Evolutionary conservation across 2,113 vertebrate species (phyloP), one percentile per base, ranked within the genome.

Genomic region (Cathartes aura): DNA sequence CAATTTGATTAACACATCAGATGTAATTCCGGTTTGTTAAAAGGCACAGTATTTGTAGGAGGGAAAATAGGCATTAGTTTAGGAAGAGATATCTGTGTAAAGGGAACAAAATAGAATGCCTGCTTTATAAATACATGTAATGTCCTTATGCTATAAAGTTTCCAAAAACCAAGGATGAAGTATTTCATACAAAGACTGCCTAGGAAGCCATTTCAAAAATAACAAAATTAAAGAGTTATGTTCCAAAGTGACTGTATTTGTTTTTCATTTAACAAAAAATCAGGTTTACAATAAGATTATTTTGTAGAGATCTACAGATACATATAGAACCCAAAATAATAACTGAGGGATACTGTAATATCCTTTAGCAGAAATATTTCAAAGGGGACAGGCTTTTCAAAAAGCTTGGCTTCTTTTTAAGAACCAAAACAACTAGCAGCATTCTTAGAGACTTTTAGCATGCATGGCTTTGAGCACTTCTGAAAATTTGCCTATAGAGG

Each of bases 401-500:
- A 97, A 82, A 79, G 11, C 56, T 94, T 95, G 87, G 64, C 89
- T 94, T 71, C 72, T 75, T 55, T 43, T 95, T 59, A 67, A 84
- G 83, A 94, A 47, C 24, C 38, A 89, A 95, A 96, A 78, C 66
- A 87, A 64, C 81, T 53, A 58, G 30, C 48, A 66, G 21, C 48
- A 45, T 87, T 79, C 81, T 95, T 45, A 73, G 30, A 91, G 56
- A 43, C 48, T 91, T 93, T 47, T 71, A 80, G 64, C 70, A 45
- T 3, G 7, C 32, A 59, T 68, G 90, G 70, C 87, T 96, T 90
- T 93, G 53, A 95, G 92, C 92, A 6, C 9, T 91, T 94, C 84
- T 80, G 82, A 94, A 93, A 90, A 91, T 95, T 87, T 96, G 90
- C 92, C 85, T 95, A 21, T 58, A 83, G 87, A 90, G 45, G 66